These are phyloP conservation scores for Diplazon laetatorius DNA, from an alignment of 2,888 invertebrate species.

Conservation along the genomic window DNA sequence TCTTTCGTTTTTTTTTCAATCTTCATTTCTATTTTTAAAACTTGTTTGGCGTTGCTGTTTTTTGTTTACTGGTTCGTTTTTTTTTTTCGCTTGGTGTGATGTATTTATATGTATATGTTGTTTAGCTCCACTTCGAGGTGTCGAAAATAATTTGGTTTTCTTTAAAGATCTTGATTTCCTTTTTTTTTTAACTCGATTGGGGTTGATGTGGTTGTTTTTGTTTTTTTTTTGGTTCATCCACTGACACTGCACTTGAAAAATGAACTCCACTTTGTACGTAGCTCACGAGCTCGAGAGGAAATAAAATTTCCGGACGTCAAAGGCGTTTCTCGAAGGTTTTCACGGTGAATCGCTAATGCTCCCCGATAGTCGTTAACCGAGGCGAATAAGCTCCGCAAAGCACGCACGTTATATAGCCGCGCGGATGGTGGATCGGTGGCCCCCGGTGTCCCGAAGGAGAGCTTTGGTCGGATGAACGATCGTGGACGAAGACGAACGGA, in stretches of 20 bases:
- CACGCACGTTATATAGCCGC: conserved; percentile 1
- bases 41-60: neutral
- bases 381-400: neutral
- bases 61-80: neutral
- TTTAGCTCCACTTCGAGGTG: too few species aligned
- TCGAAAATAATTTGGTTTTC: too few species aligned
- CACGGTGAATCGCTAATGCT: conserved; percentile 11
- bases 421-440: neutral
- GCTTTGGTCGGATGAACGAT: too few species aligned
- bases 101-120: too few species aligned
- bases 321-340: too few species aligned
- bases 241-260: conserved; percentile 17
- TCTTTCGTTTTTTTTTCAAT: too few species aligned
- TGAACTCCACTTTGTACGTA: neutral
- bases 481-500: too few species aligned
- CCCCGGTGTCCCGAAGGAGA: neutral
- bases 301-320: neutral
- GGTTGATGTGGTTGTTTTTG: neutral
- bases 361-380: conserved; percentile 8
- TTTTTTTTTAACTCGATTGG: neutral
- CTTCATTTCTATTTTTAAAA: too few species aligned
- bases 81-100: too few species aligned
- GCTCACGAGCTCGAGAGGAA: neutral
- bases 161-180: neutral
- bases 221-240: neutral